These are phyloP conservation scores for mouse (Mus musculus) DNA, from an alignment of 2,113 vertebrate species.

Conservation along the genomic window DNA sequence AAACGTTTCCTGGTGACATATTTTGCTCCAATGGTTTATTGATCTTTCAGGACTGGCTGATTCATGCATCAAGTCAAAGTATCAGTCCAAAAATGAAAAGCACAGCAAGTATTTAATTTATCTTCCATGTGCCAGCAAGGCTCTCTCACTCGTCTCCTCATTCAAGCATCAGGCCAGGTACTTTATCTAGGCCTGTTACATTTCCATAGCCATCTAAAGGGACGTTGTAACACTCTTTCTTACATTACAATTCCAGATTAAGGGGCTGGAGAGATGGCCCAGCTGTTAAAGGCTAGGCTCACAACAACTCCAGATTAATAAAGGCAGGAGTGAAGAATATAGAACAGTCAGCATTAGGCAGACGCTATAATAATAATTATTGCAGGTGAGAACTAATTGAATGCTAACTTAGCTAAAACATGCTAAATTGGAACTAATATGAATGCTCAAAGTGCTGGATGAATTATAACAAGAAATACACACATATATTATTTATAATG, in stretches of 20 bases:
- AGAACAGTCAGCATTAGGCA: background rate
- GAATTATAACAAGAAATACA: background rate
- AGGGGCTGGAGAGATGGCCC: background rate
- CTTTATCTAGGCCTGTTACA: background rate
- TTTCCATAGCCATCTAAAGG: conserved; percentile 17
- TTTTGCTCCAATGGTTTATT: conserved; percentile 9
- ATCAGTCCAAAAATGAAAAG: conserved; percentile 31
- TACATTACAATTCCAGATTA: background rate
- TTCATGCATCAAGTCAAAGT: background rate
- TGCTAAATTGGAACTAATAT: background rate
- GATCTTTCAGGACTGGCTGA: background rate
- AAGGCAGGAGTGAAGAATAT: background rate
- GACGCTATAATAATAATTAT: background rate
- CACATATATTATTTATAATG: background rate
- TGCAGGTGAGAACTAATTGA: background rate
- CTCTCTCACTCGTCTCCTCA: background rate
- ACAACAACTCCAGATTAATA: background rate
- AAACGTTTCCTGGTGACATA: background rate
- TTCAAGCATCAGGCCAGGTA: background rate
- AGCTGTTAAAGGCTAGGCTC: too few species aligned
- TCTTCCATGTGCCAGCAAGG: background rate
- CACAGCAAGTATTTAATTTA: conserved; percentile 19
- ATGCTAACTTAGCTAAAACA: background rate
- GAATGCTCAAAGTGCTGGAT: background rate
- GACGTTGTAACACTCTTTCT: background rate